Evolutionary conservation across 2,113 vertebrate genomes (phyloP).

Genomic region (Bothrops jararaca): DNA sequence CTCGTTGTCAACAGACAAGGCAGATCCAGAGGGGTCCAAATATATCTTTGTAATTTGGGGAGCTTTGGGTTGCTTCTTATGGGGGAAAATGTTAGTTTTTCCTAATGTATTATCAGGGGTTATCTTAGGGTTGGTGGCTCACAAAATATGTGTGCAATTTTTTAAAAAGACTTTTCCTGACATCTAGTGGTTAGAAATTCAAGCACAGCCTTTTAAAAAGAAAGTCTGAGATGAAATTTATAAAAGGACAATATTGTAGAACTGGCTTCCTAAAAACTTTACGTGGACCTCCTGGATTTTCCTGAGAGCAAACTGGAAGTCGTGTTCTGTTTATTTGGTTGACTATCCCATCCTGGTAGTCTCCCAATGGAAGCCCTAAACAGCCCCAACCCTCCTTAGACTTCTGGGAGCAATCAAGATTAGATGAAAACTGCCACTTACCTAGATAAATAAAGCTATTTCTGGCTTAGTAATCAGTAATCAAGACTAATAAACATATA

Average conservation of each 20-base stretch:
- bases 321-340: not conserved
- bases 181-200: conserved; percentile 5
- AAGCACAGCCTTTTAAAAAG: not conserved
- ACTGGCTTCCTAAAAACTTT: not conserved
- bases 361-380: too few relatives aligned
- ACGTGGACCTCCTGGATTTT: not conserved
- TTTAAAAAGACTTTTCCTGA: not conserved
- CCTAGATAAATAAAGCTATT: not conserved
- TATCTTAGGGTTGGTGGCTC: not conserved
- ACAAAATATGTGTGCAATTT: too few relatives aligned
- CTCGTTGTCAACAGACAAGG: not conserved
- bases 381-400: too few relatives aligned
- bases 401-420: not conserved
- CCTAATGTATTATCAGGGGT: not conserved
- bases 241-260: not conserved
- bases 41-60: not conserved
- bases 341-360: too few relatives aligned
- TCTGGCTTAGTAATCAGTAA: too few relatives aligned
- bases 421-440: not conserved
- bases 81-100: not conserved
- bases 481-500: too few relatives aligned
- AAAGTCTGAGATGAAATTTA: not conserved
- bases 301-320: not conserved
- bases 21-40: not conserved
- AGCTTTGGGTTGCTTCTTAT: not conserved